These are phyloP conservation scores for Cephalopterus ornatus DNA, from an alignment of 2,113 vertebrate species.

Conservation along the genomic window DNA sequence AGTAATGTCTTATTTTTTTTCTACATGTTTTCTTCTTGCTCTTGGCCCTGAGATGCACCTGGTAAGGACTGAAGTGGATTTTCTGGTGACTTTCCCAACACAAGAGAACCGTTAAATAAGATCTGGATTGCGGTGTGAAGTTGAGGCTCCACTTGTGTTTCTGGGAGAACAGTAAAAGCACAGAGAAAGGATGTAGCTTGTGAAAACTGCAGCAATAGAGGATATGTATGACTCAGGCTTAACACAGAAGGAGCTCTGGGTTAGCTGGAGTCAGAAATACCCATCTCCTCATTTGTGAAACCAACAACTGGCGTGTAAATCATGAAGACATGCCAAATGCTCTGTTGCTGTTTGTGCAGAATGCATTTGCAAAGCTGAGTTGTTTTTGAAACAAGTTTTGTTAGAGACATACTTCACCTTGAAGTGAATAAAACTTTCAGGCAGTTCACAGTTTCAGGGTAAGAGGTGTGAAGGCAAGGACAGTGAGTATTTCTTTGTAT, in stretches of 20 bases:
- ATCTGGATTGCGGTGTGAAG: neutral
- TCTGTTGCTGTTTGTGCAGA: neutral
- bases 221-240: neutral
- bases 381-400: neutral
- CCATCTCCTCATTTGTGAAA: neutral
- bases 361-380: neutral
- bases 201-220: neutral
- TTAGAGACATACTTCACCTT: neutral
- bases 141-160: neutral
- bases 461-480: neutral
- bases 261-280: neutral
- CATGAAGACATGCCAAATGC: neutral
- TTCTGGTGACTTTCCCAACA: neutral
- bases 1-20: neutral
- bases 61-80: neutral
- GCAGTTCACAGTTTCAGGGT: neutral
- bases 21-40: neutral
- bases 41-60: neutral
- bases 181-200: neutral
- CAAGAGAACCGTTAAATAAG: neutral
- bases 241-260: neutral
- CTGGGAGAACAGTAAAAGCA: neutral
- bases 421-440: neutral
- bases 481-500: neutral
- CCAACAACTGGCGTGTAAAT: fast-evolving